phyloP scores from a whole-genome alignment of 1,140 invertebrate species.

The Drosophila biarmipes region DNA sequence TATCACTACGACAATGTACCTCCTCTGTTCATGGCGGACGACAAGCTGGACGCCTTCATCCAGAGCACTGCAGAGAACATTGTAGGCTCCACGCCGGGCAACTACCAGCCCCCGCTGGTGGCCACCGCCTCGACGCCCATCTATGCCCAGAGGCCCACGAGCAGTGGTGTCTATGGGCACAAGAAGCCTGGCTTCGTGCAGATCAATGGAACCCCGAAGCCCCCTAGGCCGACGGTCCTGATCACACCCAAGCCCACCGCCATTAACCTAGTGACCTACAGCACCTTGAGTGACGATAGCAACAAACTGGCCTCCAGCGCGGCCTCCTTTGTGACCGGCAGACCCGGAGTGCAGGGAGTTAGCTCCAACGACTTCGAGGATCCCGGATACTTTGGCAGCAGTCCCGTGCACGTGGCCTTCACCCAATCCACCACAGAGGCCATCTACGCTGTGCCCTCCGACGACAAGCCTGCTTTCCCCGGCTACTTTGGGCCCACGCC shows the following conservation, averaged over 20 bases:
- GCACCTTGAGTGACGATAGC: conserved; percentile 22
- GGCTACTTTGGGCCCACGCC: conserved; percentile 82
- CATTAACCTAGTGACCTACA: conserved; percentile 58
- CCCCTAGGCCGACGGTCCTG: conserved; percentile 86
- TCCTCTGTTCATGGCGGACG: conserved; percentile 74
- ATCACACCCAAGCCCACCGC: conserved; percentile 87
- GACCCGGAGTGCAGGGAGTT: conserved; percentile 51
- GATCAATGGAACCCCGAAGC: conserved; percentile 80
- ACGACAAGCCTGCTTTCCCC: conserved; percentile 79
- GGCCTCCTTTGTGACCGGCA: conserved; percentile 85
- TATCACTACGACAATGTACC: conserved; percentile 79
- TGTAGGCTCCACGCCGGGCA: conserved; percentile 64
- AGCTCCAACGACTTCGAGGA: conserved; percentile 82
- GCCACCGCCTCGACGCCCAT: conserved; percentile 71
- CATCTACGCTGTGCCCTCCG: conserved; percentile 61
- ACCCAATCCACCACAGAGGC: conserved; percentile 66
- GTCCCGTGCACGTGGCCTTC: conserved; percentile 54
- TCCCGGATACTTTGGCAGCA: conserved; percentile 81
- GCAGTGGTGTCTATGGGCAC: conserved; percentile 51
- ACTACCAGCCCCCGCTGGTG: conserved; percentile 57
- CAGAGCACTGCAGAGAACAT: conserved; percentile 77
- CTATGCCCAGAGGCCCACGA: conserved; percentile 62
- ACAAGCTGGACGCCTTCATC: conserved; percentile 78
- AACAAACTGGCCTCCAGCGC: conserved; percentile 44
- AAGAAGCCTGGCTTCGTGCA: conserved; percentile 79